Evolutionary conservation across 2,797 vertebrate species (phyloP).

Genomic region (Acanthornis magna): DNA sequence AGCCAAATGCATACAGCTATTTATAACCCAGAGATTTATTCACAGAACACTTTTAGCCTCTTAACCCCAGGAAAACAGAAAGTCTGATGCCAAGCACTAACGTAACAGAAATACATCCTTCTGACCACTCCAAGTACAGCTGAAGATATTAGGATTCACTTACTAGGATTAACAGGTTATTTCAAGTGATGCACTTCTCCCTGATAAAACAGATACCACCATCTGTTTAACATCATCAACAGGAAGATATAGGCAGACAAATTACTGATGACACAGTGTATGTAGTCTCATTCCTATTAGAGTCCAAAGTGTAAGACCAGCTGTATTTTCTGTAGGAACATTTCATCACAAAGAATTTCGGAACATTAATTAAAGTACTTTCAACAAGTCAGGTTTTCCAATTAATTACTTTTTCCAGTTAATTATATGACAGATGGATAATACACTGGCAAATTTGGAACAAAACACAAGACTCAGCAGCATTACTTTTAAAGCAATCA

Average conservation of each 20-base stretch:
- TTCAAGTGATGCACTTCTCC: not conserved
- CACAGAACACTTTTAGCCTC: not conserved
- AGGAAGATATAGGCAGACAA: not conserved
- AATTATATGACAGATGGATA: conserved; percentile 23
- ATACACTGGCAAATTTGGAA: not conserved
- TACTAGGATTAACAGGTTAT: conserved; percentile 41
- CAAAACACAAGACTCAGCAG: not conserved
- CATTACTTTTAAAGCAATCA: not conserved
- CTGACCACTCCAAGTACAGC: not conserved
- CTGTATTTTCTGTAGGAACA: not conserved
- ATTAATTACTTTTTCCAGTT: conserved; percentile 41
- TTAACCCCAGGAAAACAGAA: not conserved
- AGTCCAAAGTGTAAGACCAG: not conserved
- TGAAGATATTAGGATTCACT: not conserved
- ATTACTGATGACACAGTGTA: not conserved
- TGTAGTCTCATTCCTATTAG: not conserved
- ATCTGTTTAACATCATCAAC: conserved; percentile 20
- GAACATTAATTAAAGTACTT: conserved; percentile 36
- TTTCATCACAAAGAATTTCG: conserved; percentile 9
- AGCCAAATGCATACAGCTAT: conserved; percentile 1
- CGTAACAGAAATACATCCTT: not conserved
- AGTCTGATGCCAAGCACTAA: not conserved
- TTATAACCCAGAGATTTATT: conserved; percentile 8
- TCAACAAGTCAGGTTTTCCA: conserved; percentile 34
- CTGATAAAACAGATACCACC: not conserved